phyloP scores from a whole-genome alignment of 2,113 vertebrate species.

The Rhinopithecus roxellana region DNA sequence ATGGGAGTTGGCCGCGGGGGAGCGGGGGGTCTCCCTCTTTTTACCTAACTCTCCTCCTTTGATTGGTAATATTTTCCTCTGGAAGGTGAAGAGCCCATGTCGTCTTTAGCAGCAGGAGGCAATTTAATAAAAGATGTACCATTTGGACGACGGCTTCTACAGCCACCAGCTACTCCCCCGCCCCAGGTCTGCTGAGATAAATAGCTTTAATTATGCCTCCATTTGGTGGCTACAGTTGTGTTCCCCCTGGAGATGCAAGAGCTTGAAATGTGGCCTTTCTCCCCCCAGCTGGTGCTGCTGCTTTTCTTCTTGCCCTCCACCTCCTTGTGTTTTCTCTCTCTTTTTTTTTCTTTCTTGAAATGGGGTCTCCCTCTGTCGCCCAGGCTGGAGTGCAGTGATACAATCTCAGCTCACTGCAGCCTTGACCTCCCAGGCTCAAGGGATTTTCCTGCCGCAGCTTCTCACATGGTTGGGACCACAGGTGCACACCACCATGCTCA shows the following conservation, averaged over 20 bases:
- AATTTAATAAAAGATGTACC: neutral
- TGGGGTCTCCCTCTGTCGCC: too few relatives aligned
- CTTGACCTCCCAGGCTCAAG: neutral
- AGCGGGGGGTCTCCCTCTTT: neutral
- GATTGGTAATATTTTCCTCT: neutral
- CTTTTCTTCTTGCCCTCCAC: neutral
- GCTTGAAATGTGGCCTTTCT: neutral
- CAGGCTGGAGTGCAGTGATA: too few relatives aligned
- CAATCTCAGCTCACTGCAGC: neutral
- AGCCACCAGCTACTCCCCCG: neutral
- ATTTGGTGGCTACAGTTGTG: neutral
- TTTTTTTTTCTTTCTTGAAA: too few relatives aligned
- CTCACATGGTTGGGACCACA: neutral
- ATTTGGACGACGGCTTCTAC: neutral
- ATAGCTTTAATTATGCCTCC: conserved; percentile 25
- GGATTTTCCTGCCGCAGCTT: neutral
- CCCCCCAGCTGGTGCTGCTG: neutral
- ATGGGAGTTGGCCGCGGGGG: neutral
- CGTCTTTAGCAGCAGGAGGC: neutral
- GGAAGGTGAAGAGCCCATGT: neutral
- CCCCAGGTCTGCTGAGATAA: neutral
- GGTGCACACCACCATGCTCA: neutral
- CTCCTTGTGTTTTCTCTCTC: neutral
- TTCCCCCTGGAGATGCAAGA: neutral
- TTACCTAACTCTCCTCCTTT: neutral